A percentile compares a stretch with the other conserved stretches of the same genome.
Evolutionary conservation across 2,888 invertebrate species (phyloP).

Genomic region (Lasioglossum vierecki): DNA sequence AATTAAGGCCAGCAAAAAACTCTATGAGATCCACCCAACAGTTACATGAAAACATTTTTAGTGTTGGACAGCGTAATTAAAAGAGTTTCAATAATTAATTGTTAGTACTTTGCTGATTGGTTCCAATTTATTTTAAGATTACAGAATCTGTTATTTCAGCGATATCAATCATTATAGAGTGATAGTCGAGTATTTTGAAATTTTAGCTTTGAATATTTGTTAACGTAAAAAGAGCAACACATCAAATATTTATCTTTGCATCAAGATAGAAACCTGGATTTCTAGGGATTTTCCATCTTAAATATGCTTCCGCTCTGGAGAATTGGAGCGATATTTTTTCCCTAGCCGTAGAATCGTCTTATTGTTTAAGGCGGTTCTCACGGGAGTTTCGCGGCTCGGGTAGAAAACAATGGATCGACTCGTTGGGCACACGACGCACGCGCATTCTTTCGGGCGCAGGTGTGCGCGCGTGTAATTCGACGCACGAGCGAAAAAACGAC

Average conservation of each 20-base stretch:
- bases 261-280: background rate
- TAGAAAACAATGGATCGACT: slow-evolving; percentile 18
- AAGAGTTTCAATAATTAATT: background rate
- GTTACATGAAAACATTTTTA: no score
- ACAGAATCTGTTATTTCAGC: background rate
- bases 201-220: background rate
- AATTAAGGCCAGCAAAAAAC: no score
- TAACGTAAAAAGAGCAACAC: background rate
- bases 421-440: slow-evolving; percentile 8
- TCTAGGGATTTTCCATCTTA: background rate
- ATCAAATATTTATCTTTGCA: background rate
- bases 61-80: no score
- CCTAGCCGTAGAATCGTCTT: background rate
- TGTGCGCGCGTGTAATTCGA: slow-evolving; percentile 18
- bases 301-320: background rate
- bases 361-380: slow-evolving; percentile 38
- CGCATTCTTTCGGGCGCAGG: slow-evolving; percentile 11
- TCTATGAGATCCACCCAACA: no score
- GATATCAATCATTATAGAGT: background rate
- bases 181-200: background rate
- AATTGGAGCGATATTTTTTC: slow-evolving; percentile 21
- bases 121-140: background rate
- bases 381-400: background rate
- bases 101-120: background rate
- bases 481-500: slow-evolving; percentile 15